These are phyloP conservation scores for Panonychus citri DNA, from an alignment of 1,140 invertebrate species.

Conservation along the genomic window DNA sequence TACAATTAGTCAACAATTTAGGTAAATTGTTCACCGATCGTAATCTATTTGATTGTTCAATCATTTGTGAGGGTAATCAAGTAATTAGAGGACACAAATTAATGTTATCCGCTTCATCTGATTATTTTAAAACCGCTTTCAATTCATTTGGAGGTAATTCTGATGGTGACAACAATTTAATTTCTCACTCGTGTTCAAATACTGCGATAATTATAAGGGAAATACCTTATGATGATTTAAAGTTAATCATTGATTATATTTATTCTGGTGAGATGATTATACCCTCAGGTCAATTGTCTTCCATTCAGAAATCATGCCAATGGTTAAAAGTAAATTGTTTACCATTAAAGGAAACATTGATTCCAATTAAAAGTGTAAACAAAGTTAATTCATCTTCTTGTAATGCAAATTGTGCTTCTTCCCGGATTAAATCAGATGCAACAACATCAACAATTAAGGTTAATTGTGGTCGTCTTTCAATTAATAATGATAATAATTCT, in stretches of 20 bases:
- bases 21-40: background rate
- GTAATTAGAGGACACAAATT: slow-evolving; percentile 1
- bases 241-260: slow-evolving; percentile 82
- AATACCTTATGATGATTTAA: slow-evolving; percentile 65
- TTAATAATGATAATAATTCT: too few relatives aligned
- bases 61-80: slow-evolving; percentile 4
- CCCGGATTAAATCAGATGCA: too few relatives aligned
- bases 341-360: background rate
- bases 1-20: background rate
- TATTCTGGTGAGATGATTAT: slow-evolving; percentile 37
- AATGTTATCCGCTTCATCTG: background rate
- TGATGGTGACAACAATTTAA: too few relatives aligned
- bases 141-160: background rate
- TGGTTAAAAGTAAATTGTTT: background rate
- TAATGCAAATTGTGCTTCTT: too few relatives aligned
- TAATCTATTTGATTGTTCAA: background rate
- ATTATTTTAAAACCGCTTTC: background rate
- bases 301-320: background rate
- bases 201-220: slow-evolving; percentile 40
- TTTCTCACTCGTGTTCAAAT: background rate
- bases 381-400: too few relatives aligned
- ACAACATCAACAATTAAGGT: too few relatives aligned
- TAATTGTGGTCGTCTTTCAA: too few relatives aligned
- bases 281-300: background rate
- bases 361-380: background rate